Evolutionary conservation across 2,888 invertebrate genomes (phyloP).

Genomic region (Drosophila cognata): DNA sequence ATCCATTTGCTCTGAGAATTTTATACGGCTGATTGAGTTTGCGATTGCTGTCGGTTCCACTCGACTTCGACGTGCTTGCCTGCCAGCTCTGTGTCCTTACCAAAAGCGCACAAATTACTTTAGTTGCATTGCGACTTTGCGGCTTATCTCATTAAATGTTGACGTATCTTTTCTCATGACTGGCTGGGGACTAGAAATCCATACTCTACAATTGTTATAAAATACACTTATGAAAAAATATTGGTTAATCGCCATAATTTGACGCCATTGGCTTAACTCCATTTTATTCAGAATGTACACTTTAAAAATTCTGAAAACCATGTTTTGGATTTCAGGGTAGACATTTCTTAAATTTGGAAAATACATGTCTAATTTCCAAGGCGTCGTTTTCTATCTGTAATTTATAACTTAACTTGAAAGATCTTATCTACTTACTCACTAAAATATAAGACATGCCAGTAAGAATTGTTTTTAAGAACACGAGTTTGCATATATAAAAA

Average conservation of each 20-base stretch:
- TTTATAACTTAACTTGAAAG: neutral
- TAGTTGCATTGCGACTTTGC: constrained; percentile 48
- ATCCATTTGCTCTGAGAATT: constrained; percentile 35
- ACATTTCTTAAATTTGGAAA: neutral
- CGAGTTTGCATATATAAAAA: neutral
- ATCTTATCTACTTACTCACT: neutral
- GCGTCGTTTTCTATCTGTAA: neutral
- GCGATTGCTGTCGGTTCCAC: constrained; percentile 51
- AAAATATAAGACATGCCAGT: neutral
- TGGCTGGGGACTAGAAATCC: neutral
- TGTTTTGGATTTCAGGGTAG: neutral
- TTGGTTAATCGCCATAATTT: neutral
- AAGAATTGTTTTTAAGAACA: neutral
- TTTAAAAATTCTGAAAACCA: neutral
- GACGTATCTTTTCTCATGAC: constrained; percentile 33
- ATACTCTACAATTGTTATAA: neutral
- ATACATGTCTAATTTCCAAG: neutral
- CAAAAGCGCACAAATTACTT: constrained; percentile 61
- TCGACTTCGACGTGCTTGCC: constrained; percentile 31
- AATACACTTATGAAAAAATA: neutral
- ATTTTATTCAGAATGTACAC: neutral
- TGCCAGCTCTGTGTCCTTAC: constrained; percentile 25
- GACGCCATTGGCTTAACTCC: neutral
- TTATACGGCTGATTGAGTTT: constrained; percentile 74
- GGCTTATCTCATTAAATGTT: constrained; percentile 64